Evolutionary conservation across 1,140 invertebrate species (phyloP).

Genomic region (fruit fly (Drosophila melanogaster)): DNA sequence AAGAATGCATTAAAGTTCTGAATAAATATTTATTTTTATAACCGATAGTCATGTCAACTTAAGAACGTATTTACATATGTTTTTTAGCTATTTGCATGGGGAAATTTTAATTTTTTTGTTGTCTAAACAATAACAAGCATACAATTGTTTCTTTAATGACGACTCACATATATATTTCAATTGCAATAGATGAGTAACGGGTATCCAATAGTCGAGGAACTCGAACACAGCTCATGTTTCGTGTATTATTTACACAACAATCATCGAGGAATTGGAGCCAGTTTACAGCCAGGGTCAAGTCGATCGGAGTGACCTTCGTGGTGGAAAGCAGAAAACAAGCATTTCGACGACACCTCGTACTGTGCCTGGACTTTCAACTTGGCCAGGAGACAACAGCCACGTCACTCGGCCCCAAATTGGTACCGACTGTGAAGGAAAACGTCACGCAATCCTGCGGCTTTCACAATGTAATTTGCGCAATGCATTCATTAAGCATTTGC

Average conservation of each 20-base stretch:
- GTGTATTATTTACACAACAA: conserved; percentile 61
- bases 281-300: conserved; percentile 28
- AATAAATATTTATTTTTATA: too few relatives aligned
- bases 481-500: conserved; percentile 62
- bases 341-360: not conserved
- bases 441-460: conserved; percentile 45
- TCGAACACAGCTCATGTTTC: not conserved
- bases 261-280: conserved; percentile 14
- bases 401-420: not conserved
- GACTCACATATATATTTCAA: too few relatives aligned
- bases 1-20: too few relatives aligned
- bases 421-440: conserved; percentile 8
- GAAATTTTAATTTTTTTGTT: too few relatives aligned
- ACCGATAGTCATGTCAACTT: too few relatives aligned
- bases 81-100: too few relatives aligned
- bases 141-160: too few relatives aligned
- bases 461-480: conserved; percentile 48
- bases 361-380: conserved; percentile 26
- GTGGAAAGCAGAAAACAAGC: conserved; percentile 10
- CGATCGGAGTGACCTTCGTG: conserved; percentile 18
- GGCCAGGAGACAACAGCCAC: conserved; percentile 23
- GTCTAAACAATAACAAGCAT: too few relatives aligned
- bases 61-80: too few relatives aligned
- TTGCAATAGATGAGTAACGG: not conserved
- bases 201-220: not conserved